These are phyloP conservation scores for Steatornis caripensis DNA, from an alignment of 2,113 vertebrate species.

Conservation along the genomic window DNA sequence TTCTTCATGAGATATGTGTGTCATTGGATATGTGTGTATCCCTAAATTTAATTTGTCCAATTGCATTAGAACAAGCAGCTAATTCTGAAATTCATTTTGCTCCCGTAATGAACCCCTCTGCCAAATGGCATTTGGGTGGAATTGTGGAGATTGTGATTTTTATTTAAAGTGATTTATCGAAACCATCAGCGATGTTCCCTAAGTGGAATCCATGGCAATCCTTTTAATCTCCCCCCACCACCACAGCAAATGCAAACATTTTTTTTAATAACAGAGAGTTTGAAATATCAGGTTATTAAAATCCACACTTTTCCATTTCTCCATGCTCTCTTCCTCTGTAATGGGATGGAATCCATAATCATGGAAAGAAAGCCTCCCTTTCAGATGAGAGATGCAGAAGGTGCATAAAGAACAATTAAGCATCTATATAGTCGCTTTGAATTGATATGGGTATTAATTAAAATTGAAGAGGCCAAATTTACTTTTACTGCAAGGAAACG, in stretches of 20 bases:
- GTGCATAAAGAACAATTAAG: conserved; percentile 30
- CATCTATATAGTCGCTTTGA: background rate
- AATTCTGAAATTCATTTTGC: conserved; percentile 48
- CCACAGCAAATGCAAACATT: conserved; percentile 26
- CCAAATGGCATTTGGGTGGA: conserved; percentile 34
- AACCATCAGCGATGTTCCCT: conserved; percentile 24
- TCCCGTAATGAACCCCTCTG: conserved; percentile 30
- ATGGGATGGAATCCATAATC: background rate
- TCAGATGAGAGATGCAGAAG: background rate
- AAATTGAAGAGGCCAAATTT: background rate
- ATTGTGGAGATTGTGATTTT: conserved; percentile 39
- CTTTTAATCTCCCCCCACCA: conserved; percentile 43
- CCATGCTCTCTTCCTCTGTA: background rate
- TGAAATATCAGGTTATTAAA: conserved; percentile 41
- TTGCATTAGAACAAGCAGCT: conserved; percentile 36
- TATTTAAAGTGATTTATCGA: conserved; percentile 54
- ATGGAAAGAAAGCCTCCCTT: conserved; percentile 17
- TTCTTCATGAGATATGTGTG: background rate
- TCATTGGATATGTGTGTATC: background rate
- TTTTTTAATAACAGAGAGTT: conserved; percentile 32
- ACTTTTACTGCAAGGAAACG: background rate
- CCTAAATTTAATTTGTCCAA: conserved; percentile 41
- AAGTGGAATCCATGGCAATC: conserved; percentile 21
- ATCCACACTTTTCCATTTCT: background rate
- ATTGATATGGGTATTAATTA: conserved; percentile 1